Percentiles rank a stretch among this genome's conserved stretches.
Conservation (phyloP, 2,113 vertebrate genomes). For the Pelecanus crispus region DNA sequence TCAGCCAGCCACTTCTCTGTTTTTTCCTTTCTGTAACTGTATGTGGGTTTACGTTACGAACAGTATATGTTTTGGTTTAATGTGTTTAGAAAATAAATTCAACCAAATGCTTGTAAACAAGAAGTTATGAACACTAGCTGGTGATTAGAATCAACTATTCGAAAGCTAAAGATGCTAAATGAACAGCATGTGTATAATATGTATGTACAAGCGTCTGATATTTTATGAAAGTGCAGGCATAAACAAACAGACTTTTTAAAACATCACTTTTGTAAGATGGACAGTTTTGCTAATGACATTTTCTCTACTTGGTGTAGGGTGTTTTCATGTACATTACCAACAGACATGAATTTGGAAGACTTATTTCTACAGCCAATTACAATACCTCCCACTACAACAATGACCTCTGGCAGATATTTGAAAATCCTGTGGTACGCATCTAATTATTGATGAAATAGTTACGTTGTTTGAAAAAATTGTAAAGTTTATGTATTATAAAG, state of each 20-base stretch:
- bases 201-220: background rate
- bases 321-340: slow-evolving; percentile 98
- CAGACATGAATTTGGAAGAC: slow-evolving; percentile 93
- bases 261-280: background rate
- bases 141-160: background rate
- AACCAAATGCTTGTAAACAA: background rate
- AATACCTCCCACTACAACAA: slow-evolving; percentile 93
- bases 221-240: background rate
- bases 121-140: background rate
- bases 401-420: slow-evolving; percentile 98
- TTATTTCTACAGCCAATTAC: slow-evolving; percentile 94
- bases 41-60: background rate
- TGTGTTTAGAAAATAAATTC: background rate
- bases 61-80: background rate
- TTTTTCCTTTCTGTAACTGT: background rate
- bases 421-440: slow-evolving; percentile 94
- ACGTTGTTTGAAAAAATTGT: background rate
- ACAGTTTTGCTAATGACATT: slow-evolving; percentile 43
- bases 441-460: background rate
- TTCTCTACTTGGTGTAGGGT: slow-evolving; percentile 80
- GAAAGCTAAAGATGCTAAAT: background rate
- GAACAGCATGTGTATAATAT: background rate
- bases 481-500: background rate
- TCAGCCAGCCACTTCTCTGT: background rate
- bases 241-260: background rate